Evolutionary conservation across 2,113 vertebrate species (phyloP).

Genomic region (Lagenorhynchus albirostris): DNA sequence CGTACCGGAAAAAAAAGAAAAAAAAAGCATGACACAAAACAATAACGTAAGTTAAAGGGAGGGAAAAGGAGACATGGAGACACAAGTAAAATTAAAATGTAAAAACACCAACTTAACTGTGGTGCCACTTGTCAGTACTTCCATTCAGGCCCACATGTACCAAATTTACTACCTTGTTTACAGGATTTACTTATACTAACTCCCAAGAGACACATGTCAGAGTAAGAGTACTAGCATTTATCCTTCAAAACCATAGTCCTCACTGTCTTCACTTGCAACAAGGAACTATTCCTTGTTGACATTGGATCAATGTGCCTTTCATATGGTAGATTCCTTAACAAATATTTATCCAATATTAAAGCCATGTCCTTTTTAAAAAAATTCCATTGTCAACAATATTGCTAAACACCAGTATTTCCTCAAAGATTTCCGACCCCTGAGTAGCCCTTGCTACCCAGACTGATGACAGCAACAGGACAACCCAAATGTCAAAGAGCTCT

Average conservation of each 20-base stretch:
- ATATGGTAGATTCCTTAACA: not conserved
- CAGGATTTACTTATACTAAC: not conserved
- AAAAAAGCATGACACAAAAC: not conserved
- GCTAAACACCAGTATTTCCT: not conserved
- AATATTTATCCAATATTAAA: not conserved
- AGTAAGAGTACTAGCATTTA: not conserved
- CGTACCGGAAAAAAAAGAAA: no score
- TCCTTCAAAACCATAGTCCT: not conserved
- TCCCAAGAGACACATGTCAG: not conserved
- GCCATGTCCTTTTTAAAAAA: rapidly evolving
- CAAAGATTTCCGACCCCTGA: not conserved
- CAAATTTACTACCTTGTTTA: not conserved
- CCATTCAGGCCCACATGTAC: not conserved
- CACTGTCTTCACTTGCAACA: not conserved
- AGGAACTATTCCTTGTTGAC: not conserved
- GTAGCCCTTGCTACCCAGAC: not conserved
- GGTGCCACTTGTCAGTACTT: no score
- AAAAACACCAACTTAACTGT: not conserved
- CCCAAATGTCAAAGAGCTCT: not conserved
- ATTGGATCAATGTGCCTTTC: not conserved
- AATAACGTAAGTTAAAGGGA: not conserved
- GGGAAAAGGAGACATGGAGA: not conserved
- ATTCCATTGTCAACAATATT: not conserved
- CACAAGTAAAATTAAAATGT: not conserved
- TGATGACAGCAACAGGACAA: not conserved